phyloP scores from a whole-genome alignment of 2,113 vertebrate genomes.

The Cynoglossus semilaevis region DNA sequence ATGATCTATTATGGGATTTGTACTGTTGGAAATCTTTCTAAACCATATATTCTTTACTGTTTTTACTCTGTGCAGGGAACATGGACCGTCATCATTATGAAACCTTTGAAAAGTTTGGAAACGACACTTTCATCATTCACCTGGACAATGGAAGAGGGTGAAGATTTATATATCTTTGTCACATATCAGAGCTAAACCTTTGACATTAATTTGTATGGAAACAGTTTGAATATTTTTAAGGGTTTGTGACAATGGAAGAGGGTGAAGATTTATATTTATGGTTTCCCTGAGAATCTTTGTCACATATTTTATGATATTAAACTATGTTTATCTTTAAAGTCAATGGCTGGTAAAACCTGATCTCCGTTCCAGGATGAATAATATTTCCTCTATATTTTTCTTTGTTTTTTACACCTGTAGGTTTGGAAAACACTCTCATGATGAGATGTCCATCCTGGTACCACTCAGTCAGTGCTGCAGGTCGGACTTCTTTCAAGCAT shows the following conservation, averaged over 20 bases:
- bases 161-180: conserved; percentile 12
- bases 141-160: conserved; percentile 97
- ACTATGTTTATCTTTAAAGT: too few species aligned
- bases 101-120: conserved; percentile 98
- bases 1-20: too few species aligned
- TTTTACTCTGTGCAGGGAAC: conserved; percentile 78
- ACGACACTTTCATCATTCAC: conserved; percentile 96
- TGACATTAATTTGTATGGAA: too few species aligned
- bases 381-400: too few species aligned
- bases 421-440: conserved; percentile 95
- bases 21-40: neutral
- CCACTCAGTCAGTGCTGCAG: conserved; percentile 97
- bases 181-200: neutral
- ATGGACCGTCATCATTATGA: conserved; percentile 99
- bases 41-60: too few species aligned
- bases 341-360: too few species aligned
- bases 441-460: conserved; percentile 94
- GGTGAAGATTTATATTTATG: too few species aligned
- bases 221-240: too few species aligned
- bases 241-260: too few species aligned
- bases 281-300: too few species aligned
- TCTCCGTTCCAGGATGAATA: too few species aligned
- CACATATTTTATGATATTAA: too few species aligned
- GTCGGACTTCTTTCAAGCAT: conserved; percentile 61
- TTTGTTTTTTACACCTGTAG: conserved; percentile 58